These are phyloP conservation scores for Rhynchomys soricoides DNA, from an alignment of 2,113 vertebrate species.

Conservation along the genomic window DNA sequence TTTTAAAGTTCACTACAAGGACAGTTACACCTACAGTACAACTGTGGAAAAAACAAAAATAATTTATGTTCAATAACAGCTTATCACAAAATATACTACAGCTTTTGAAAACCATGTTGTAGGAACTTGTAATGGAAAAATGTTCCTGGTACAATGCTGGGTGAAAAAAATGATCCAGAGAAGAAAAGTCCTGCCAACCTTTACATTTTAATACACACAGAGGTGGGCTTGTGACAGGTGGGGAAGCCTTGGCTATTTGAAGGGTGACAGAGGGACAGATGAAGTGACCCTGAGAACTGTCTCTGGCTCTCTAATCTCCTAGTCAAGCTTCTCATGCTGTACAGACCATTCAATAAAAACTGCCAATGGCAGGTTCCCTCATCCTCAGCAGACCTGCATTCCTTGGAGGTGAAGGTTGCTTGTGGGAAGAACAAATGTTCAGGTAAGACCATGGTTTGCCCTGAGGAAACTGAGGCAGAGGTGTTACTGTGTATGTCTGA, in stretches of 20 bases:
- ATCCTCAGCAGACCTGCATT: not conserved
- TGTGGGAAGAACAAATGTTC: not conserved
- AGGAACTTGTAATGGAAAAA: conserved; percentile 24
- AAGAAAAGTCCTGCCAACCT: not conserved
- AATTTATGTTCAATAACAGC: not conserved
- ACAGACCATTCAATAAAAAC: not conserved
- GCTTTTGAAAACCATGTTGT: conserved; percentile 18
- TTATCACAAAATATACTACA: not conserved
- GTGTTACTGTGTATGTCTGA: not conserved
- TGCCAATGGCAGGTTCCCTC: not conserved
- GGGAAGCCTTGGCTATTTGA: not conserved
- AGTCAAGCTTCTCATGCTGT: not conserved
- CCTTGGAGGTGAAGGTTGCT: not conserved
- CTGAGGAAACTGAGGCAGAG: not conserved
- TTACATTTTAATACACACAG: not conserved
- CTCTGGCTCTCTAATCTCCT: not conserved
- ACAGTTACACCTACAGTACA: not conserved
- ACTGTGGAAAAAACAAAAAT: not conserved
- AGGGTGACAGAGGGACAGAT: not conserved
- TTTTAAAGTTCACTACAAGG: conserved; percentile 17
- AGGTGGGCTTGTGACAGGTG: not conserved
- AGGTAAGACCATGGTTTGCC: not conserved
- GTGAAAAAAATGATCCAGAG: conserved; percentile 15
- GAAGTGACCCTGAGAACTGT: not conserved
- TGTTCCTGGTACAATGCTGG: not conserved